Conservation (phyloP, 53 echinoderm and acorn worm species). For the Mesocentrotus franciscanus region DNA sequence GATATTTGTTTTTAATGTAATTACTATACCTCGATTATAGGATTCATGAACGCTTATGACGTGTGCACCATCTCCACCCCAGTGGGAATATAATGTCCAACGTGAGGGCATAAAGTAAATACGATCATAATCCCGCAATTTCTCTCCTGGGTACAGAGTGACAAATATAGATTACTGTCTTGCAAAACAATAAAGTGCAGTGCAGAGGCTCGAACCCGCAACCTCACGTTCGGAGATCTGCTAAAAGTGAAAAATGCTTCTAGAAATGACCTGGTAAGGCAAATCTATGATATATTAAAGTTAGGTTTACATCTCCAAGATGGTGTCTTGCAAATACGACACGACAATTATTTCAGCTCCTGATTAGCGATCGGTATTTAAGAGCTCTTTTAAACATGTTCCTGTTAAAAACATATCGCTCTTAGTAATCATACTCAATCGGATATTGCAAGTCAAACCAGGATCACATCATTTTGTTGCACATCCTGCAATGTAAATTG, state of each 20-base stretch:
- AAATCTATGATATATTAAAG: neutral
- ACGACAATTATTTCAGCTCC: too few relatives aligned
- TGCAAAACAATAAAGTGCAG: neutral
- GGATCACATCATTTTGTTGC: neutral
- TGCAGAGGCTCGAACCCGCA: neutral
- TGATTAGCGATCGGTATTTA: neutral
- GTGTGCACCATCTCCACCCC: too few relatives aligned
- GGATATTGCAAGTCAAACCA: neutral
- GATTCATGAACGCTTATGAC: too few relatives aligned
- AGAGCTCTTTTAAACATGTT: neutral
- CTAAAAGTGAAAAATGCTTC: neutral
- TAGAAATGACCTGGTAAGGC: neutral
- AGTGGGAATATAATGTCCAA: too few relatives aligned
- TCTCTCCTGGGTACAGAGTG: neutral
- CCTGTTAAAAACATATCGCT: neutral
- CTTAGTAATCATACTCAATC: neutral
- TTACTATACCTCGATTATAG: too few relatives aligned
- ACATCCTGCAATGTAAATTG: neutral
- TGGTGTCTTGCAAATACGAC: too few relatives aligned
- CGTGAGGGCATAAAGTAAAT: neutral
- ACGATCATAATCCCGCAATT: neutral
- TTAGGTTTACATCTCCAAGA: too few relatives aligned
- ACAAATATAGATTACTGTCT: neutral
- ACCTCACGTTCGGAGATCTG: neutral
- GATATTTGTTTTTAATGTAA: too few relatives aligned